Conservation (phyloP, 2,888 invertebrate genomes). For the Vanessa cardui region DNA sequence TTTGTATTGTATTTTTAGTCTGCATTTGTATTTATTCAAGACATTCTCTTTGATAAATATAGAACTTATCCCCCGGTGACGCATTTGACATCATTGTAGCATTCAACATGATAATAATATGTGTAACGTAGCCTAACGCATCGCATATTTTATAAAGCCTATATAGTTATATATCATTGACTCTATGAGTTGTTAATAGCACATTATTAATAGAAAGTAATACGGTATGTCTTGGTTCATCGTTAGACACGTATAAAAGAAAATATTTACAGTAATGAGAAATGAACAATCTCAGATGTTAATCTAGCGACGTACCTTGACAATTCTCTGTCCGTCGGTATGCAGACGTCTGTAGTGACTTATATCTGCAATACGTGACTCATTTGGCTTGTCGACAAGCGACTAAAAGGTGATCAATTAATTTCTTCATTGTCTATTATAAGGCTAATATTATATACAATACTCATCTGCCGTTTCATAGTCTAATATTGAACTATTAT, state of each 20-base stretch:
- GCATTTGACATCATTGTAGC: too few species aligned
- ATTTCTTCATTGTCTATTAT: constrained; percentile 8
- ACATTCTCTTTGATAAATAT: too few species aligned
- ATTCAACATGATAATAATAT: too few species aligned
- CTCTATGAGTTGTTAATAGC: too few species aligned
- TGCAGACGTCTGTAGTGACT: constrained; percentile 19
- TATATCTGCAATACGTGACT: constrained; percentile 25
- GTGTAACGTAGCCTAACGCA: too few species aligned
- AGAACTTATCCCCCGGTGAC: too few species aligned
- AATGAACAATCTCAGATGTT: neutral
- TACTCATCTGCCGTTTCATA: neutral
- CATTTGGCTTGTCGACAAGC: constrained; percentile 29
- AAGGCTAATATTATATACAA: neutral
- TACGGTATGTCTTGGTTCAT: too few species aligned
- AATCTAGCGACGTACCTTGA: neutral
- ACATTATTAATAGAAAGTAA: too few species aligned
- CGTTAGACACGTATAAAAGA: neutral
- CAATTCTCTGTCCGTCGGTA: constrained; percentile 22
- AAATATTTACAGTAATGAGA: neutral
- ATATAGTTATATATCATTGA: too few species aligned
- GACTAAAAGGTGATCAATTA: constrained; percentile 22
- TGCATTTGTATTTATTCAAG: too few species aligned
- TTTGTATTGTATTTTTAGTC: too few species aligned
- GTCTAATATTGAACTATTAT: neutral
- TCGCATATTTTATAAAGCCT: too few species aligned